These are phyloP conservation scores for Platyrinchus mystaceus DNA, from an alignment of 2,797 vertebrate species.

Conservation along the genomic window DNA sequence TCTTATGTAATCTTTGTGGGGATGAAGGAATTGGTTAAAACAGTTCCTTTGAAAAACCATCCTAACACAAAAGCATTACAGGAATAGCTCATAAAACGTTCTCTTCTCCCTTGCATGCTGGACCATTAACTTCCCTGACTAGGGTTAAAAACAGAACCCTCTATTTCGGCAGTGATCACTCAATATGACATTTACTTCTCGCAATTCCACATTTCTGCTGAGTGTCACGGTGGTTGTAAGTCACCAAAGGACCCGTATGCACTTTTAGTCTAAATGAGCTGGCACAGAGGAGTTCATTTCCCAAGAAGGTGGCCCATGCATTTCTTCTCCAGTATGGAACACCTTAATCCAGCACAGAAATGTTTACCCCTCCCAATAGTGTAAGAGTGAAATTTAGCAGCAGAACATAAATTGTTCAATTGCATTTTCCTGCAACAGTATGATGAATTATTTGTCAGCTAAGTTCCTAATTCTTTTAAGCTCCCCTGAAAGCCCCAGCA, in stretches of 20 bases:
- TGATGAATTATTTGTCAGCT: not conserved
- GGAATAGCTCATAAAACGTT: not conserved
- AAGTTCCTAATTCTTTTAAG: not conserved
- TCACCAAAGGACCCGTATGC: not conserved
- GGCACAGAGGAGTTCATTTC: not conserved
- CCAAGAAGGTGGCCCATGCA: not conserved
- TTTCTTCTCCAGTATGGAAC: not conserved
- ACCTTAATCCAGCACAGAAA: not conserved
- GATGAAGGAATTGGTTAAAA: slow-evolving; percentile 31
- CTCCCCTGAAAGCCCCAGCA: not conserved
- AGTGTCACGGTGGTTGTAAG: not conserved
- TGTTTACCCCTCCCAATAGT: not conserved
- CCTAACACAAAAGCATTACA: not conserved
- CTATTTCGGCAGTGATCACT: not conserved
- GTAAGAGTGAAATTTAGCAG: not conserved
- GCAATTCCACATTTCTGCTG: not conserved
- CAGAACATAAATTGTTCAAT: not conserved
- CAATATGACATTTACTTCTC: not conserved
- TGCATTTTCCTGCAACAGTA: not conserved
- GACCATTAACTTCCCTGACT: not conserved
- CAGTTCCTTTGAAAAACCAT: slow-evolving; percentile 25
- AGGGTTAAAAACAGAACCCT: not conserved
- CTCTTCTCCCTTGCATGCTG: not conserved
- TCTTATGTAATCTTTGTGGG: slow-evolving; percentile 17
- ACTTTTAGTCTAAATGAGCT: not conserved